Conservation (phyloP, 1,140 invertebrate genomes). For the Drosophila rufa region DNA sequence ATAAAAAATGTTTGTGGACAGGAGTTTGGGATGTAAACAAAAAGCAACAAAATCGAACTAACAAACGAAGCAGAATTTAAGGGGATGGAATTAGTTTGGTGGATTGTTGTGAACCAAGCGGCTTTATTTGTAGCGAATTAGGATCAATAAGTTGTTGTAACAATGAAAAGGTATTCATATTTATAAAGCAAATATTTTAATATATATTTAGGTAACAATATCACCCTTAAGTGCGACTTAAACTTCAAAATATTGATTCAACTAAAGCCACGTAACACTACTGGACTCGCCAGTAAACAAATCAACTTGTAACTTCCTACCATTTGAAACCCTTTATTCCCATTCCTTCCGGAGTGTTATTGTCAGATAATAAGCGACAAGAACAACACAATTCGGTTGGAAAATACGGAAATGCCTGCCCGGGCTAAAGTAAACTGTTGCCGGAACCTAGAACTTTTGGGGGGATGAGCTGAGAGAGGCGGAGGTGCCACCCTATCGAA, state of each 20-base stretch:
- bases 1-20: not conserved
- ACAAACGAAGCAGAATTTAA: conserved; percentile 34
- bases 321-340: not conserved
- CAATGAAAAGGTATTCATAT: not conserved
- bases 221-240: not conserved
- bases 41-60: conserved; percentile 65
- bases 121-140: no score
- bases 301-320: conserved; percentile 11
- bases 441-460: conserved; percentile 6
- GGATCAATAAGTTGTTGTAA: not conserved
- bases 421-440: conserved; percentile 39
- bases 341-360: not conserved
- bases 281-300: conserved; percentile 11
- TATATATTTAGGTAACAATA: not conserved
- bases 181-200: no score
- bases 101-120: not conserved
- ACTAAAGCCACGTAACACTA: not conserved
- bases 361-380: conserved; percentile 13
- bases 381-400: conserved; percentile 10
- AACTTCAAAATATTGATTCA: not conserved
- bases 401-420: conserved; percentile 38
- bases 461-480: not conserved
- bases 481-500: conserved; percentile 36
- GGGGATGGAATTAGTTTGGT: not conserved
- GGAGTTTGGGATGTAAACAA: conserved; percentile 29